phyloP scores from a whole-genome alignment of 1,140 invertebrate species.

The Manduca sexta region DNA sequence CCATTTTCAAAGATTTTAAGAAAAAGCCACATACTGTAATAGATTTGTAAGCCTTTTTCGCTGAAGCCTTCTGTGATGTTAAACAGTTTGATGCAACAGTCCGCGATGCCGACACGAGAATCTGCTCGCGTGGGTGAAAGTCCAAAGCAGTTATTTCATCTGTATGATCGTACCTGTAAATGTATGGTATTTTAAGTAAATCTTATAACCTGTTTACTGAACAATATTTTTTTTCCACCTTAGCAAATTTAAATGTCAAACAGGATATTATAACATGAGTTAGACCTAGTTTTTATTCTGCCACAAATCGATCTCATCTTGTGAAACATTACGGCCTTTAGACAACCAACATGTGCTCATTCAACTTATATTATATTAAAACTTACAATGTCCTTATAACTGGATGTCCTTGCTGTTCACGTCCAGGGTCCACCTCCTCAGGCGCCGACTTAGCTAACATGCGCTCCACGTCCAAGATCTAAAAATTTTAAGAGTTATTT shows the following conservation, averaged over 20 bases:
- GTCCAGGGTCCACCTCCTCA: slow-evolving; percentile 84
- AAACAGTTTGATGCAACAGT: slow-evolving; percentile 96
- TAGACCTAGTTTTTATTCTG: too few species aligned
- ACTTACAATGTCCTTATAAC: slow-evolving; percentile 93
- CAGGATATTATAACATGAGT: too few species aligned
- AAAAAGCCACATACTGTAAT: slow-evolving; percentile 81
- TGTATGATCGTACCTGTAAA: slow-evolving; percentile 89
- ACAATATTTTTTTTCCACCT: too few species aligned
- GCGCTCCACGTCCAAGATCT: slow-evolving; percentile 97
- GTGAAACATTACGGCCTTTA: too few species aligned
- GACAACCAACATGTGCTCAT: too few species aligned
- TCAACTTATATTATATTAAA: too few species aligned
- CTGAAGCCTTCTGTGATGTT: slow-evolving; percentile 98
- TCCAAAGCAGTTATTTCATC: slow-evolving; percentile 98
- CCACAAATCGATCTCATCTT: too few species aligned
- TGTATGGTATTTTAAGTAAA: background rate
- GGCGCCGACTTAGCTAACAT: slow-evolving; percentile 97
- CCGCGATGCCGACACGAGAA: slow-evolving; percentile 95
- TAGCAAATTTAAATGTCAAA: too few species aligned
- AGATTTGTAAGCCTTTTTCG: slow-evolving; percentile 97
- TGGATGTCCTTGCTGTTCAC: slow-evolving; percentile 94
- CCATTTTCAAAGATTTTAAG: too few species aligned
- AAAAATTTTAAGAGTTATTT: background rate
- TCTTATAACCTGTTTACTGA: too few species aligned
- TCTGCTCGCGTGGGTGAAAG: slow-evolving; percentile 95